Evolutionary conservation across 2,797 vertebrate species (phyloP).

Genomic region (Mus spretus): DNA sequence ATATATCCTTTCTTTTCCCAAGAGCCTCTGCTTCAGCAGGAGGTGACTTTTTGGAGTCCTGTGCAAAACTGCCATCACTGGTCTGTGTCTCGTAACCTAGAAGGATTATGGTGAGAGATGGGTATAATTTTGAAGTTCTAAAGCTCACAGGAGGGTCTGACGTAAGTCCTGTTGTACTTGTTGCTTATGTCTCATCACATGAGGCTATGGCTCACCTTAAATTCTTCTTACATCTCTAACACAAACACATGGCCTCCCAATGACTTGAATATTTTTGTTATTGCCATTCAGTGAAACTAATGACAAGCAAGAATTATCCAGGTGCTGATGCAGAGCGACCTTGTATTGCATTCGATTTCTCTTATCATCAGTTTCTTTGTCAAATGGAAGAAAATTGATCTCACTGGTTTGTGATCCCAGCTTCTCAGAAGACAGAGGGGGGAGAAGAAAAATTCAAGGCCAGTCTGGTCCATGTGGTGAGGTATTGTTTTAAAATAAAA

Average conservation of each 20-base stretch:
- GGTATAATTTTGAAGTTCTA: too few species aligned
- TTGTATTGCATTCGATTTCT: not conserved
- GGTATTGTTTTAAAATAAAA: not conserved
- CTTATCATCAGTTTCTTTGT: not conserved
- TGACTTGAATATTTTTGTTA: not conserved
- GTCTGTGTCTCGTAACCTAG: not conserved
- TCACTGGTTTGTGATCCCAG: not conserved
- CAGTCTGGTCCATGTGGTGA: not conserved
- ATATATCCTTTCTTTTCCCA: not conserved
- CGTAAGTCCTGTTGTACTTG: not conserved
- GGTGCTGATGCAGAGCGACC: not conserved
- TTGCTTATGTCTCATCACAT: not conserved
- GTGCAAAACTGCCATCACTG: not conserved
- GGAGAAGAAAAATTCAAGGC: not conserved
- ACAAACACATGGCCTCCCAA: not conserved
- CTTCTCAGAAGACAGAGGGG: not conserved
- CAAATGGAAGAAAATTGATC: not conserved
- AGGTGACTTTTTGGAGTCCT: not conserved
- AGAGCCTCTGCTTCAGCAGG: not conserved
- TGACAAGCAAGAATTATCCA: not conserved
- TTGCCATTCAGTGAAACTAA: not conserved
- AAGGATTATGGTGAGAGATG: not conserved
- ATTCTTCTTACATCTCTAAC: not conserved
- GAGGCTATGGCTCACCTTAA: not conserved
- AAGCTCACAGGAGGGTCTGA: not conserved